Percentiles rank a stretch among this genome's conserved stretches.
These are phyloP conservation scores for Ellobium chinense DNA, from an alignment of 2,888 invertebrate genomes.

Conservation along the genomic window DNA sequence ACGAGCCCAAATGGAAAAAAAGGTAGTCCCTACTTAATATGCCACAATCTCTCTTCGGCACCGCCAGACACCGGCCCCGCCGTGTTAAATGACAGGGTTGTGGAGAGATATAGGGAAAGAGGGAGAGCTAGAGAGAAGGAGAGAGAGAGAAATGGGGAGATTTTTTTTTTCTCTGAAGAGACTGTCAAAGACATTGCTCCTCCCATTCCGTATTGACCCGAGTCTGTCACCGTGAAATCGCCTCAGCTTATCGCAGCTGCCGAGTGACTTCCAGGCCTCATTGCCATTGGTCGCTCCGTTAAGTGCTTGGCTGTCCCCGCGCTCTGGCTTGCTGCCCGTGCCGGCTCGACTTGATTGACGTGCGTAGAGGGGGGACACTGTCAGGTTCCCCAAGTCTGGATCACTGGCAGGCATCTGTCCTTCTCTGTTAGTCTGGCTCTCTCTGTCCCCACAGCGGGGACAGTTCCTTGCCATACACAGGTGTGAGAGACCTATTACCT, in stretches of 20 bases:
- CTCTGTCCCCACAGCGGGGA: too few relatives aligned
- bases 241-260: not conserved
- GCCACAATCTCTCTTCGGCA: not conserved
- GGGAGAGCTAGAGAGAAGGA: too few relatives aligned
- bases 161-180: too few relatives aligned
- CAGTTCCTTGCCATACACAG: too few relatives aligned
- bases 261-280: not conserved
- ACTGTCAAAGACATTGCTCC: not conserved
- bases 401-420: too few relatives aligned
- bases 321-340: conserved; percentile 1
- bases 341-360: not conserved
- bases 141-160: too few relatives aligned
- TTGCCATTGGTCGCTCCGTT: conserved; percentile 2
- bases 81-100: too few relatives aligned
- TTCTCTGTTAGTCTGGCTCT: too few relatives aligned
- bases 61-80: not conserved
- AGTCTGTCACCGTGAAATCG: conserved; percentile 18
- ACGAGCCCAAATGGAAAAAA: not conserved
- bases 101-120: too few relatives aligned
- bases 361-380: too few relatives aligned
- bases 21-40: conserved; percentile 9
- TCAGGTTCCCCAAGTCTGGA: too few relatives aligned
- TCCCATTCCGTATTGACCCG: not conserved
- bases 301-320: not conserved
- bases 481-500: too few relatives aligned